Base-by-base conservation (phyloP, 2,113 vertebrate genomes). In the Myotis brandtii region DNA sequence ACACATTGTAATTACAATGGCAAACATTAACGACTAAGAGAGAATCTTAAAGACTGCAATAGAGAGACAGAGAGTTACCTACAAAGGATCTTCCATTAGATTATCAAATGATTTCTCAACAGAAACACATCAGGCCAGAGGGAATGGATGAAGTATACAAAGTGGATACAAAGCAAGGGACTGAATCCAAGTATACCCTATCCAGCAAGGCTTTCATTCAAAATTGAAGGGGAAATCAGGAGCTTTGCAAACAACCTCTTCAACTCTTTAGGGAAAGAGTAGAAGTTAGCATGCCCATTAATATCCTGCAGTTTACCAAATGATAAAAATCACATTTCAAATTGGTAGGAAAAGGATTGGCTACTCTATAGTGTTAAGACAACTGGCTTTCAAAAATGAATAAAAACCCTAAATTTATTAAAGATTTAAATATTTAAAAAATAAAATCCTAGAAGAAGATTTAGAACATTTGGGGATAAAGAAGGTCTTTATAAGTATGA, bases 391-490 rank as follows among this genome's bases (percentile, higher is more conserved):
- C 34, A 27, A 85, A 92, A 85, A 25, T 77, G 20, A 92, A 66
- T 84, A 85, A 91, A 91, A 92, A 73, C 62, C 52, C 40, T n/a
- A 62, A 91, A 48, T 48, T 75, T n/a, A 48, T 76, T 76, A 34
- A 92, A 66, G 80, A 76, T 43, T 76, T 85, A 67, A 66, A 43
- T 76, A 54, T 89, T 66, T 54, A 18, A 12, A 92, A 92, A 77
- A 76, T 43, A 73, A 92, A 66, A 52, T 64, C 34, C 40, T 37
- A 34, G 16, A 40, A 62, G 69, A 91, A 46, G 25, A 72, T 46
- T 25, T 14, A 59, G 77, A 91, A 43, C 82, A 72, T 82, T 23
- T 46, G 59, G 52, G 20, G 50, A 21, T 91, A 21, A 72, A 54
- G 12, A 69, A 3, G 6, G 52, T 85, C 70, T 92, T 66, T 66